These are phyloP conservation scores for Melanerpes aurifrons DNA, from an alignment of 2,113 vertebrate species.

Conservation along the genomic window DNA sequence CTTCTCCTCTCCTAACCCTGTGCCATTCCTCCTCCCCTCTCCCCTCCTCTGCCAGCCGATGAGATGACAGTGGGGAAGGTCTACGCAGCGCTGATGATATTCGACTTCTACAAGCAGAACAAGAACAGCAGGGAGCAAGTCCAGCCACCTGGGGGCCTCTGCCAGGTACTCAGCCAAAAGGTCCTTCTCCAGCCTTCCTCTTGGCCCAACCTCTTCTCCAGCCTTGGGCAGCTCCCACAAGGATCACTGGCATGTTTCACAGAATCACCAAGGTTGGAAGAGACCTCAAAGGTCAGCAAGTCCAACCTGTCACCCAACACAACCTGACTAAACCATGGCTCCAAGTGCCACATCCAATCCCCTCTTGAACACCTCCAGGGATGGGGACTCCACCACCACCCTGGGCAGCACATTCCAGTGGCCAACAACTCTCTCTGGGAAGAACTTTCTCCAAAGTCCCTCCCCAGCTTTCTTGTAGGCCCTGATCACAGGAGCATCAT, in stretches of 20 bases:
- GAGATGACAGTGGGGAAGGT: constrained; percentile 97
- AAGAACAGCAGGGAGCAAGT: constrained; percentile 85
- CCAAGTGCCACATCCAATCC: too few relatives aligned
- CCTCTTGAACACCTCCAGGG: too few relatives aligned
- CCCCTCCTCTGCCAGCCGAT: constrained; percentile 78
- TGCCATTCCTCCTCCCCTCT: background rate
- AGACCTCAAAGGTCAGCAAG: too few relatives aligned
- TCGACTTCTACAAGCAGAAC: constrained; percentile 97
- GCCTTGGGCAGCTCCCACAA: background rate
- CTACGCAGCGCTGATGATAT: constrained; percentile 96
- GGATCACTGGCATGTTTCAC: background rate
- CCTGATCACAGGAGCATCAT: background rate
- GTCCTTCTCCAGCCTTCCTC: background rate
- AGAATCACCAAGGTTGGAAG: too few relatives aligned
- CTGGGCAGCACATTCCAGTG: too few relatives aligned
- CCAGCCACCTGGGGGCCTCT: constrained; percentile 78
- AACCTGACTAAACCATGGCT: too few relatives aligned
- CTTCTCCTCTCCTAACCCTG: background rate
- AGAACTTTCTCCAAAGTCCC: too few relatives aligned
- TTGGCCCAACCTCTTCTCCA: background rate
- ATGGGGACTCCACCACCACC: too few relatives aligned
- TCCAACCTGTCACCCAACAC: too few relatives aligned
- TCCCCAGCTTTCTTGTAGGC: too few relatives aligned
- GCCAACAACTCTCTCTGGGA: too few relatives aligned
- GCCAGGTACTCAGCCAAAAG: constrained; percentile 71